These are phyloP conservation scores for Gymnosoma rotundatum DNA, from an alignment of 2,888 invertebrate genomes.

Conservation along the genomic window DNA sequence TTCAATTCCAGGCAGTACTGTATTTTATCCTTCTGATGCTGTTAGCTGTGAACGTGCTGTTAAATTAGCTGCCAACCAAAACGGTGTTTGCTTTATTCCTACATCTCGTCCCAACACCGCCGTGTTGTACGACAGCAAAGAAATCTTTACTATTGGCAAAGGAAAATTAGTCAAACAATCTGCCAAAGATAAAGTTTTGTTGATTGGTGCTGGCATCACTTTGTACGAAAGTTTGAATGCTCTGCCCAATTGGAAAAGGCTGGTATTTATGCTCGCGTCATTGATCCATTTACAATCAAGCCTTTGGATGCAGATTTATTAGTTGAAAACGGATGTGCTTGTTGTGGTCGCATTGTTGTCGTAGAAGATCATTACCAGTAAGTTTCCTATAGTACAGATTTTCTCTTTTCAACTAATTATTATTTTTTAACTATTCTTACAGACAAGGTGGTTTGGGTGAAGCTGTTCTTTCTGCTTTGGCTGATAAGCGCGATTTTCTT, in stretches of 20 bases:
- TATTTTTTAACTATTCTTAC: conserved; percentile 48
- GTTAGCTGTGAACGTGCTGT: conserved; percentile 97
- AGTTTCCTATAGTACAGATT: conserved; percentile 81
- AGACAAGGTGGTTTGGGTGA: conserved; percentile 95
- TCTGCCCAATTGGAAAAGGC: conserved; percentile 87
- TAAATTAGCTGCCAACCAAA: conserved; percentile 97
- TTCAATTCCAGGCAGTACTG: conserved; percentile 90
- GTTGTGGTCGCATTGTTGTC: conserved; percentile 92
- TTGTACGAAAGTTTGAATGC: conserved; percentile 95
- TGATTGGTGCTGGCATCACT: conserved; percentile 97
- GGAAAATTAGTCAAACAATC: conserved; percentile 91
- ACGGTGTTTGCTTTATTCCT: conserved; percentile 97
- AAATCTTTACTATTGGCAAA: conserved; percentile 90
- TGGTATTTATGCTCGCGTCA: conserved; percentile 90
- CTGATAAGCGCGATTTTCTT: conserved; percentile 87
- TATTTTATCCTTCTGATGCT: conserved; percentile 94
- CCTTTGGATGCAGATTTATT: conserved; percentile 93
- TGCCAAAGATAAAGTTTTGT: conserved; percentile 89
- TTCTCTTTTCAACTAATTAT: not conserved
- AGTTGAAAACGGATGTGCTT: conserved; percentile 88
- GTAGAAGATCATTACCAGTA: conserved; percentile 99
- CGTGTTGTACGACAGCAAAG: conserved; percentile 93
- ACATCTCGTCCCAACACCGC: conserved; percentile 96
- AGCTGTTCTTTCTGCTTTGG: conserved; percentile 92
- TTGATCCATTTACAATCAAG: conserved; percentile 98